These are phyloP conservation scores for Oncorhynchus masou DNA, from an alignment of 2,113 vertebrate genomes.

Conservation along the genomic window DNA sequence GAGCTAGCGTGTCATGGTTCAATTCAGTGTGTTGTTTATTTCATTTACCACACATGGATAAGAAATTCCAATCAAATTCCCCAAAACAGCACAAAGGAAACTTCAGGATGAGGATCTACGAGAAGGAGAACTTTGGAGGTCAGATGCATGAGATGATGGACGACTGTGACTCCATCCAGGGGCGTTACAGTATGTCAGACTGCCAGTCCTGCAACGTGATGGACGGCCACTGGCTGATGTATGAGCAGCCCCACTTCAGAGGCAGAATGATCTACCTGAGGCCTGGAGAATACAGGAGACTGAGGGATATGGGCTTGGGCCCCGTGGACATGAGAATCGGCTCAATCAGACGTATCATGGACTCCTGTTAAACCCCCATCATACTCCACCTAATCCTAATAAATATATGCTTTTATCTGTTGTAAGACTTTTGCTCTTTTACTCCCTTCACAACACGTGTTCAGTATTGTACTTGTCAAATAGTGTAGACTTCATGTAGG, in stretches of 20 bases:
- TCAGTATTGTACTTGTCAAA: no score
- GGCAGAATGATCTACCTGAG: slow-evolving; percentile 61
- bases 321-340: slow-evolving; percentile 63
- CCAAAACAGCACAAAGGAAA: slow-evolving; percentile 62
- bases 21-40: not conserved
- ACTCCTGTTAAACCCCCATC: slow-evolving; percentile 42
- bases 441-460: no score
- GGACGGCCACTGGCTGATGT: slow-evolving; percentile 71
- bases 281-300: slow-evolving; percentile 66
- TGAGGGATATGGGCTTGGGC: slow-evolving; percentile 58
- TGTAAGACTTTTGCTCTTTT: no score
- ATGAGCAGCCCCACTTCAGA: slow-evolving; percentile 66
- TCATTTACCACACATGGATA: not conserved
- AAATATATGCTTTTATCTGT: no score
- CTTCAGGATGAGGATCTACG: slow-evolving; percentile 71
- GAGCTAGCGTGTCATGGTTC: not conserved
- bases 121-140: slow-evolving; percentile 70
- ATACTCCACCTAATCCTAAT: no score
- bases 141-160: slow-evolving; percentile 68
- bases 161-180: slow-evolving; percentile 65
- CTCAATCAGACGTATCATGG: slow-evolving; percentile 64
- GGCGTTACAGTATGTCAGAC: slow-evolving; percentile 61
- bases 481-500: no score
- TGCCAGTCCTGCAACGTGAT: slow-evolving; percentile 69
- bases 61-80: not conserved